Evolutionary conservation across 1,140 invertebrate species (phyloP).

Genomic region (Zaprionus capensis): DNA sequence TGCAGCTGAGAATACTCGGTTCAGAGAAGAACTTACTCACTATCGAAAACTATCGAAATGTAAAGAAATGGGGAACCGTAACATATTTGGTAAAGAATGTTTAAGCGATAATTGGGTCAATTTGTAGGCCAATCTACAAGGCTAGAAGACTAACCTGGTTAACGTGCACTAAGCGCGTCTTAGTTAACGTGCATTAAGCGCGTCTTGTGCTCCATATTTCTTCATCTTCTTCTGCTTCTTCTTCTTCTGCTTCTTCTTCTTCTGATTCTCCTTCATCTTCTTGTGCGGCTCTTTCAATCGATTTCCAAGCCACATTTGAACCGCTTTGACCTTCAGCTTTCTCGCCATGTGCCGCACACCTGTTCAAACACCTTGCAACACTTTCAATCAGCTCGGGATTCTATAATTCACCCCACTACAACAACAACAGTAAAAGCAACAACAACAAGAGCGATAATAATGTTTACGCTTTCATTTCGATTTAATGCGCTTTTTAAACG

Average conservation of each 20-base stretch:
- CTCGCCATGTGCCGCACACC: neutral
- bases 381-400: slow-evolving; percentile 57
- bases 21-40: neutral
- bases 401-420: slow-evolving; percentile 27
- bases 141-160: slow-evolving; percentile 26
- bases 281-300: neutral
- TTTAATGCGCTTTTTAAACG: slow-evolving; percentile 76
- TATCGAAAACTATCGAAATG: neutral
- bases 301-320: slow-evolving; percentile 41
- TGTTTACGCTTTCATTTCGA: slow-evolving; percentile 82
- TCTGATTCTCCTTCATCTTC: neutral
- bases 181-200: too few species aligned
- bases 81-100: slow-evolving; percentile 1
- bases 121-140: neutral
- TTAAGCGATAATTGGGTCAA: slow-evolving; percentile 11
- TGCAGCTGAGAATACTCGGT: neutral
- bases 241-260: neutral
- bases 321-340: slow-evolving; percentile 60
- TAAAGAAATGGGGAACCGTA: neutral
- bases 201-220: slow-evolving; percentile 31
- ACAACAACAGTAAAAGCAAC: slow-evolving; percentile 11
- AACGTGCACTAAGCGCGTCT: slow-evolving; percentile 13
- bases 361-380: slow-evolving; percentile 53
- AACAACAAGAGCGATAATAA: slow-evolving; percentile 47
- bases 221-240: neutral